Conservation (phyloP, 2,113 vertebrate genomes). For the Myrmecophaga tridactyla region DNA sequence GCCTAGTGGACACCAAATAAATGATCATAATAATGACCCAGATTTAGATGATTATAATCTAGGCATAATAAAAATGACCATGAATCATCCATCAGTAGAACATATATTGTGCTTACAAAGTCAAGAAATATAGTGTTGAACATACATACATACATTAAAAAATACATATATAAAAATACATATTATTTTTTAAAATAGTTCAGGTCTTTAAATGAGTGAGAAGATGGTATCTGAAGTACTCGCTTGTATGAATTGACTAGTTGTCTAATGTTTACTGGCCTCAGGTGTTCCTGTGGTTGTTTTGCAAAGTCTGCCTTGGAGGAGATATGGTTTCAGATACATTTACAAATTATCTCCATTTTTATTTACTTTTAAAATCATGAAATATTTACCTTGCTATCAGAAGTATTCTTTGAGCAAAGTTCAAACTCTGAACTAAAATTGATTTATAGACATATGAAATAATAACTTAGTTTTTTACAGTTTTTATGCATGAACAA, state of each 20-base stretch:
- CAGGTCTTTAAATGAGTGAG: background rate
- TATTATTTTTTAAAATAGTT: background rate
- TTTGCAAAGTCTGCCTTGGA: background rate
- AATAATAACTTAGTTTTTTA: constrained; percentile 21
- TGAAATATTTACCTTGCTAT: constrained; percentile 29
- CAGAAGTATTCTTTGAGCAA: constrained; percentile 31
- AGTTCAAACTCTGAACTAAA: constrained; percentile 46
- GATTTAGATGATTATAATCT: constrained; percentile 26
- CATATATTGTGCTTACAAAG: constrained; percentile 7
- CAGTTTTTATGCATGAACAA: constrained; percentile 25
- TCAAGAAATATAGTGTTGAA: no score
- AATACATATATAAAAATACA: no score
- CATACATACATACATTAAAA: no score
- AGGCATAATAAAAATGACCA: background rate
- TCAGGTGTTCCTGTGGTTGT: background rate
- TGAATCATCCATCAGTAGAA: background rate
- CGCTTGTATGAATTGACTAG: background rate
- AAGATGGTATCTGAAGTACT: background rate
- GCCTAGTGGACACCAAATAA: constrained; percentile 11
- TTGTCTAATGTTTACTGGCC: background rate
- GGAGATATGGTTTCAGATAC: background rate
- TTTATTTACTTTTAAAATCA: background rate
- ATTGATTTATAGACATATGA: background rate
- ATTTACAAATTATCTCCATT: constrained; percentile 29
- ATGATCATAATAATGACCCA: background rate